phyloP scores from a whole-genome alignment of 2,113 vertebrate species.

The Catharus bicknelli region DNA sequence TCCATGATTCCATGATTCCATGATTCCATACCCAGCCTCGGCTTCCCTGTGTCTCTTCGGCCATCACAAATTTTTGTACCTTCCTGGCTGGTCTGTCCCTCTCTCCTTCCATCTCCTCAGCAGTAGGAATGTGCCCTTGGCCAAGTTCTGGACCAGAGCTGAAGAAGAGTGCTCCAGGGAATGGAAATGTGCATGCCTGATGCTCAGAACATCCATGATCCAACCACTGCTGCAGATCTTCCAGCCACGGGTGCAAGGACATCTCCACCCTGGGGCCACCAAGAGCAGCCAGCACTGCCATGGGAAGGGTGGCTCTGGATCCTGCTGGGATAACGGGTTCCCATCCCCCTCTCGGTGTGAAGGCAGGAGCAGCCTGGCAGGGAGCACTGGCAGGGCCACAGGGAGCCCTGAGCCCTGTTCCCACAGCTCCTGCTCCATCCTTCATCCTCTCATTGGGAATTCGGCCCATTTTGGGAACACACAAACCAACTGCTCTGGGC shows the following conservation, averaged over 20 bases:
- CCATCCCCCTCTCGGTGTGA: fast-evolving
- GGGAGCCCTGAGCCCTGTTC: background rate
- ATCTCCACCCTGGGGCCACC: background rate
- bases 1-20: background rate
- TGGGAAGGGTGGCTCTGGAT: background rate
- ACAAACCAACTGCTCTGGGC: background rate
- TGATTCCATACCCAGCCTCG: background rate
- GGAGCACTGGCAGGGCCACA: background rate
- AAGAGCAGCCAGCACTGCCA: background rate
- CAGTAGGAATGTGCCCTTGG: background rate
- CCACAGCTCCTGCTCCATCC: background rate
- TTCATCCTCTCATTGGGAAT: background rate
- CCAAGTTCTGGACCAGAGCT: background rate
- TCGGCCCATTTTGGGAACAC: background rate
- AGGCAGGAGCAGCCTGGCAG: background rate
- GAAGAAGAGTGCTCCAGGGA: background rate
- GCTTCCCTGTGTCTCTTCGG: background rate
- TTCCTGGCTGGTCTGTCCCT: background rate
- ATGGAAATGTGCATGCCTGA: background rate
- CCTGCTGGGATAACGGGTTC: background rate
- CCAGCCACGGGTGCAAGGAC: background rate
- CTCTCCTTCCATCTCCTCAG: background rate
- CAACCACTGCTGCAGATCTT: background rate
- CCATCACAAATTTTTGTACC: background rate
- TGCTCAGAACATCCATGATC: background rate